Evolutionary conservation across 2,888 invertebrate species (phyloP), one percentile per base, ranked within the genome.

Genomic region (Hirudinaria manillensis): DNA sequence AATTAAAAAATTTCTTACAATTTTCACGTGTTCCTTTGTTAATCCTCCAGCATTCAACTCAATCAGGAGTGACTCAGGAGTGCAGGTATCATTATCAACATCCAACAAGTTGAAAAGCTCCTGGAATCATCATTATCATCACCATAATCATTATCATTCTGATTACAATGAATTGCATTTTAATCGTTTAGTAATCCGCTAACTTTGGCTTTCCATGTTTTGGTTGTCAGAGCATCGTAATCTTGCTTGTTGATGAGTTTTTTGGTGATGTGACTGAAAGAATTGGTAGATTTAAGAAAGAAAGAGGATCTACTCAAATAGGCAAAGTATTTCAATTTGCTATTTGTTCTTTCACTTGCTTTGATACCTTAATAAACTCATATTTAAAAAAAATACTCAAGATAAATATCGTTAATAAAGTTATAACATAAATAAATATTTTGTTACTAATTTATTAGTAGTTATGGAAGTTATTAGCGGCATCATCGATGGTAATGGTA

Each of bases 41-140:
- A 85, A 77, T 4, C 85, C 84, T 4, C 85, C 85, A 10, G 85
- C 85, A 0, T 81, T 80, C 61, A 85, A 80, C 72, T 85, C 85
- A 61, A 85, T 81, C 21, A 81, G 80, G 51, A 85, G 78, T 56
- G 77, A 81, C 6, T 81, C 78, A 6, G 78, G 72, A 0, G 81
- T 80, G 51, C 81, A 76, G 56, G 78, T 73, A n/a, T 78, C 77
- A 13, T 81, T 81, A 74, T 82, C 81, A 51, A 80, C 78, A 53
- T 80, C 80, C 75, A 84, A 77, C 70, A 85, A 78, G 27, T 78
- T 78, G 77, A 85, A 85, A 71, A 85, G 76, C 77, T 84, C 84
- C 84, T 84, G 78, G 6, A 36, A 29, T 32, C 2, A 66, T 38
- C 21, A 51, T n/a, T 34, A 34, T 19, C 36, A 45, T 34, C 36